Evolutionary conservation across 2,888 invertebrate species (phyloP).

Genomic region (Acanthacorydalis orientalis): DNA sequence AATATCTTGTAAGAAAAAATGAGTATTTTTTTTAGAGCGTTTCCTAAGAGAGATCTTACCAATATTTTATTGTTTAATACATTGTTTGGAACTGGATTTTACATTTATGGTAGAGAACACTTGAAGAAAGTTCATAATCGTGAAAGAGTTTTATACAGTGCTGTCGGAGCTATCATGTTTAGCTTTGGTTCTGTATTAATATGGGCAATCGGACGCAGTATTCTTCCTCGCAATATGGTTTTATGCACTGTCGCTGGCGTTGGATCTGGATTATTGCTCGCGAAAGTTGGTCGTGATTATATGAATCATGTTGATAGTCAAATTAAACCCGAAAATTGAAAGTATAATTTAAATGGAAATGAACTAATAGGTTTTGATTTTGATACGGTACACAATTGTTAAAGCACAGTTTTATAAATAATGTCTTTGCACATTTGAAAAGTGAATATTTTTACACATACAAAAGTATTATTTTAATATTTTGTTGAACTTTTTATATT

Average conservation of each 20-base stretch:
- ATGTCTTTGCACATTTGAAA: too few relatives aligned
- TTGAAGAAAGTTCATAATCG: conserved; percentile 44
- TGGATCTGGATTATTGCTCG: conserved; percentile 47
- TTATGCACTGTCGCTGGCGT: conserved; percentile 52
- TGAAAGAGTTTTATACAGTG: conserved; percentile 45
- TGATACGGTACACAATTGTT: too few relatives aligned
- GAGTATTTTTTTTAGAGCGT: conserved; percentile 35
- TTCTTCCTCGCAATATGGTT: conserved; percentile 52
- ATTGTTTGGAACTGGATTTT: conserved; percentile 66
- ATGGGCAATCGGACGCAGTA: conserved; percentile 73
- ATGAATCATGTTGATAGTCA: conserved; percentile 19
- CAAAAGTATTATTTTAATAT: too few relatives aligned
- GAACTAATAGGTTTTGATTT: too few relatives aligned
- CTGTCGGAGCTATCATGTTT: conserved; percentile 61
- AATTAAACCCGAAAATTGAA: neutral
- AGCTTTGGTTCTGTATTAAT: conserved; percentile 78
- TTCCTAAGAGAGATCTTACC: conserved; percentile 58
- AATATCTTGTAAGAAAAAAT: neutral
- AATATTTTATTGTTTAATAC: conserved; percentile 68
- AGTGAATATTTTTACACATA: too few relatives aligned
- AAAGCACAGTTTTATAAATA: too few relatives aligned
- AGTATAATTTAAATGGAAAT: too few relatives aligned
- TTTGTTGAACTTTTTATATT: too few relatives aligned
- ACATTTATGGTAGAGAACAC: conserved; percentile 67
- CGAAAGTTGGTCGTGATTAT: conserved; percentile 24